Evolutionary conservation across 2,797 vertebrate species (phyloP).

Genomic region (Antrozous pallidus): DNA sequence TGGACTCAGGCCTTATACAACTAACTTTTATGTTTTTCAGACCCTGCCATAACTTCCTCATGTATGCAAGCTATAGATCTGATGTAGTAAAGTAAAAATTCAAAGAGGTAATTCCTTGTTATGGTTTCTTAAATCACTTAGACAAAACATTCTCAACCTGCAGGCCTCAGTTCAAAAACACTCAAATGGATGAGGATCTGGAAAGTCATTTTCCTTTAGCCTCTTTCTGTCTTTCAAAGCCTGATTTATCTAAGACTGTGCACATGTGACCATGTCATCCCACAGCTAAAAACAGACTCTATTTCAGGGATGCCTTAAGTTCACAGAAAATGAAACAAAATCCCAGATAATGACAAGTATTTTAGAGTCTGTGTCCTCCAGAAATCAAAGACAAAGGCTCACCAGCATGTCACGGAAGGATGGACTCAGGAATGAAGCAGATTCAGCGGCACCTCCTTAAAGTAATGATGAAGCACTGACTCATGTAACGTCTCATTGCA

Average conservation of each 20-base stretch:
- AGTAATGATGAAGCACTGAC: constrained; percentile 35
- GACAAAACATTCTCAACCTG: constrained; percentile 25
- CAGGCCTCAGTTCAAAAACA: constrained; percentile 32
- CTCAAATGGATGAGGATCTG: constrained; percentile 17
- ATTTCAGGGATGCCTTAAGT: constrained; percentile 56
- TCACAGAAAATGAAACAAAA: constrained; percentile 67
- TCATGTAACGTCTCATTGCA: constrained; percentile 10
- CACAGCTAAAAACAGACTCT: constrained; percentile 52
- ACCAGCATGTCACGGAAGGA: not conserved
- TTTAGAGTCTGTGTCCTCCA: constrained; percentile 44
- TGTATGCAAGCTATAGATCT: not conserved
- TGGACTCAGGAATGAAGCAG: constrained; percentile 14
- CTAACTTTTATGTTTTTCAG: not conserved
- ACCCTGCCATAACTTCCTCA: not conserved
- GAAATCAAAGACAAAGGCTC: constrained; percentile 57
- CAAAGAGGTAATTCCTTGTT: not conserved
- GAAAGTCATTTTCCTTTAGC: constrained; percentile 59
- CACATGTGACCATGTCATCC: not conserved
- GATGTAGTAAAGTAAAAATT: not conserved
- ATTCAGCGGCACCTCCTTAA: constrained; percentile 20
- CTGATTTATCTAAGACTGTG: constrained; percentile 26
- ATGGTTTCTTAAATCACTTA: constrained; percentile 29
- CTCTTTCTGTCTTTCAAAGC: constrained; percentile 51
- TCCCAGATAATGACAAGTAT: constrained; percentile 56
- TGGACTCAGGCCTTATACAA: not conserved